Evolutionary conservation across 2,888 invertebrate genomes (phyloP).

Genomic region (Mechanitis mazaeus): DNA sequence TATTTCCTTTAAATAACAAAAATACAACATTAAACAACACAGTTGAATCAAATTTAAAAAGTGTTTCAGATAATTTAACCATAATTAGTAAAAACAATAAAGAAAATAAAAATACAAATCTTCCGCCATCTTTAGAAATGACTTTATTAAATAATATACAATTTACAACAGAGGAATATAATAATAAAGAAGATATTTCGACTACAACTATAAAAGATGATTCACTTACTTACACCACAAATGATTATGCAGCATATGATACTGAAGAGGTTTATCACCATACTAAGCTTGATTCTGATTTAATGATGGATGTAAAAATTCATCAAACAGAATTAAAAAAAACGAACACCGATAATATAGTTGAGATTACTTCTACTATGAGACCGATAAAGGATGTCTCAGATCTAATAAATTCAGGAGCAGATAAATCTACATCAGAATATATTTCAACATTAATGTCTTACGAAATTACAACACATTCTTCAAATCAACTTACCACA

Average conservation of each 20-base stretch:
- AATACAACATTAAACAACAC: not conserved
- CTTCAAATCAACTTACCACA: too few relatives aligned
- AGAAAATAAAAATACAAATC: not conserved
- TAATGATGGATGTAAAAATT: not conserved
- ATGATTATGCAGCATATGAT: conserved; percentile 4
- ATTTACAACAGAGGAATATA: not conserved
- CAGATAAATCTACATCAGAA: too few relatives aligned
- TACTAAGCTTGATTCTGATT: not conserved
- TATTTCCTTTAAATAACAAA: conserved; percentile 3
- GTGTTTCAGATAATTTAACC: too few relatives aligned
- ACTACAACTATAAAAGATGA: not conserved
- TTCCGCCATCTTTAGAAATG: not conserved
- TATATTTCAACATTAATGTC: too few relatives aligned
- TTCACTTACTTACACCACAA: not conserved
- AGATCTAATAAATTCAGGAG: too few relatives aligned
- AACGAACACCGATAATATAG: not conserved
- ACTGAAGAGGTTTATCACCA: not conserved
- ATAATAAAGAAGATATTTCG: not conserved
- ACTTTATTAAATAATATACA: not conserved
- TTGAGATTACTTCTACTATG: too few relatives aligned
- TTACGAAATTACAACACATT: too few relatives aligned
- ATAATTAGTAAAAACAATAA: not conserved
- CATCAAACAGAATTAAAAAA: not conserved
- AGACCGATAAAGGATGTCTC: too few relatives aligned
- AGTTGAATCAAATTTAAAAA: too few relatives aligned